A percentile compares a stretch with the other conserved stretches of the same genome.
These are phyloP conservation scores for Dasyprocta punctata DNA, from an alignment of 2,113 vertebrate genomes.

Conservation along the genomic window DNA sequence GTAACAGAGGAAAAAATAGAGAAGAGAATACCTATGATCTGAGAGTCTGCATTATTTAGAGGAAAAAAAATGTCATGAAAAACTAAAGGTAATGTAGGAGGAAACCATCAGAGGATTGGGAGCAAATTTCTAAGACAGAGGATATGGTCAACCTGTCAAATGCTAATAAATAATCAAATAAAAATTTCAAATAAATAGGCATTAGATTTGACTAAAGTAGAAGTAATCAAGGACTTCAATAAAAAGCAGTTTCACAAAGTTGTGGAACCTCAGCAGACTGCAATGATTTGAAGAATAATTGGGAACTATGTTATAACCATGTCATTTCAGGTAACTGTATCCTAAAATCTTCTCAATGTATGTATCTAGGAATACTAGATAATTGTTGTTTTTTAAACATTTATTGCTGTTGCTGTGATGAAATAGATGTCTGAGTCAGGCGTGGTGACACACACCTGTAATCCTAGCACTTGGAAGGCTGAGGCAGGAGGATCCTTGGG, in stretches of 20 bases:
- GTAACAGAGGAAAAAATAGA: not conserved
- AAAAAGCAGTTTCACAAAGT: not conserved
- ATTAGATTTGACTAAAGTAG: not conserved
- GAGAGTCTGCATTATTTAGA: not conserved
- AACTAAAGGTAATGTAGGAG: not conserved
- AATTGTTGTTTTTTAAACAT: not conserved
- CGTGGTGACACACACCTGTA: too few species aligned
- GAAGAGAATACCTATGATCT: not conserved
- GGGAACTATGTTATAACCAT: not conserved
- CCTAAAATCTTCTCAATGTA: not conserved
- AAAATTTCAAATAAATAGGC: not conserved
- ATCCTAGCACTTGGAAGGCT: too few species aligned
- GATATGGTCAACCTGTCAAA: not conserved
- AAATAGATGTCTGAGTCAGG: not conserved
- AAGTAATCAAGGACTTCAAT: not conserved
- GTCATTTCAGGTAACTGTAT: not conserved
- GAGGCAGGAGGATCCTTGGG: too few species aligned
- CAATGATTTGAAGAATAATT: not conserved
- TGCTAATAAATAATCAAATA: not conserved
- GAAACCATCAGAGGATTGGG: not conserved
- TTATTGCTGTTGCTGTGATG: not conserved
- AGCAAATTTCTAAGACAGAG: not conserved
- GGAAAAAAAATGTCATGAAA: not conserved
- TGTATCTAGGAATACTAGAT: not conserved
- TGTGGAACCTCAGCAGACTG: not conserved